Evolutionary conservation across 2,888 invertebrate genomes (phyloP).

Genomic region (Dolomedes plantarius): DNA sequence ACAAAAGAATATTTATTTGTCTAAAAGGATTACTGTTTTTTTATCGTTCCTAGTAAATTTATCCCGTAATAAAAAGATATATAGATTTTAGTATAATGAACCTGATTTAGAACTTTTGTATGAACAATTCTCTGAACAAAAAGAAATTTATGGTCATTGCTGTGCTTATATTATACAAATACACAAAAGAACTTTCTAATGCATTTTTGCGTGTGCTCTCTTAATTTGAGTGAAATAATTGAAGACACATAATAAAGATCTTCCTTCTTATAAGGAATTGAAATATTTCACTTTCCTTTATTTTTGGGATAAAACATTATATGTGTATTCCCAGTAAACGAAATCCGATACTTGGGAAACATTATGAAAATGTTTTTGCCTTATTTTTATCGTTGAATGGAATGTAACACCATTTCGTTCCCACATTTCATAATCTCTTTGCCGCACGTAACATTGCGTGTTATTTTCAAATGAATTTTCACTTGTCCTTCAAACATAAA

Average conservation of each 20-base stretch:
- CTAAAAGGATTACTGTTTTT: background rate
- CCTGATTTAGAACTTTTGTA: no score
- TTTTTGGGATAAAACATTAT: background rate
- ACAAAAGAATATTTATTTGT: background rate
- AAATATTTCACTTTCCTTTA: background rate
- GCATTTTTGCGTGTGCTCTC: background rate
- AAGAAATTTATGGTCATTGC: no score
- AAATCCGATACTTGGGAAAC: background rate
- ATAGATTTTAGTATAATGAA: background rate
- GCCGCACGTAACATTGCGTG: background rate
- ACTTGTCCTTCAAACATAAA: background rate
- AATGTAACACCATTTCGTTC: constrained; percentile 7
- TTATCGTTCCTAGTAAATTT: no score
- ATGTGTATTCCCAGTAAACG: background rate
- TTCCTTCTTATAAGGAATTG: background rate
- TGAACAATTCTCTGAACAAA: no score
- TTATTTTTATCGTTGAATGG: background rate
- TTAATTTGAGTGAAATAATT: background rate
- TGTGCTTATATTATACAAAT: no score
- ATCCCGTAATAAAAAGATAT: background rate
- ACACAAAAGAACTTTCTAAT: no score
- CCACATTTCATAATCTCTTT: constrained; percentile 5
- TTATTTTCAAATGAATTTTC: background rate
- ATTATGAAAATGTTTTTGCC: background rate
- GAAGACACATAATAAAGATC: background rate